These are phyloP conservation scores for Trochalopteron elliotii DNA, from an alignment of 2,113 vertebrate species.

Conservation along the genomic window DNA sequence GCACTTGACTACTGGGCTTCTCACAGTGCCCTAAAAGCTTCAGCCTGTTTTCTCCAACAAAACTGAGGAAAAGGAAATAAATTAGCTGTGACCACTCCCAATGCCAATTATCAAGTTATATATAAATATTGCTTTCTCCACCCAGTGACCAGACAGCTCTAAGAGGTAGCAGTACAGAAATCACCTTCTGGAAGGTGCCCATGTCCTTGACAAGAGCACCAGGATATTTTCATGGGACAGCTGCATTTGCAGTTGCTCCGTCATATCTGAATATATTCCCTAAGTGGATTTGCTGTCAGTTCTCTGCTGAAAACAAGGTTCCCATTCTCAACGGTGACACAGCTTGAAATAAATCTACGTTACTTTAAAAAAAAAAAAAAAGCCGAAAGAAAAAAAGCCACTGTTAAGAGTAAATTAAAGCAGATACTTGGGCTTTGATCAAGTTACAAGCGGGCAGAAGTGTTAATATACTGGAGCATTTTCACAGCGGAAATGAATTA, in stretches of 20 bases:
- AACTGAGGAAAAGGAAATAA: not conserved
- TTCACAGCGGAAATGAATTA: slow-evolving; percentile 73
- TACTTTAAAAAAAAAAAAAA: not conserved
- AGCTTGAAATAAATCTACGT: not conserved
- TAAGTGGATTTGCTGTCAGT: not conserved
- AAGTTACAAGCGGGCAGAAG: slow-evolving; percentile 49
- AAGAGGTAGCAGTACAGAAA: not conserved
- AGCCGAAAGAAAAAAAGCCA: not conserved
- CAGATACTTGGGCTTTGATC: slow-evolving; percentile 48
- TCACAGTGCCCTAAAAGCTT: not conserved
- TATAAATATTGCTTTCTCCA: not conserved
- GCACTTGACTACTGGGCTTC: not conserved
- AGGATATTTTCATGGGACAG: not conserved
- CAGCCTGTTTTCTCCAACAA: not conserved
- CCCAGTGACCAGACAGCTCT: not conserved
- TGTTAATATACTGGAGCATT: slow-evolving; percentile 57
- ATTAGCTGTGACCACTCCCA: not conserved
- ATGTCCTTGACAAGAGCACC: not conserved
- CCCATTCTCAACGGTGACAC: not conserved
- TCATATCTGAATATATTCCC: not conserved
- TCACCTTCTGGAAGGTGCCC: not conserved
- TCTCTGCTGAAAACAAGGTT: not conserved
- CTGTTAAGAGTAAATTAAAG: slow-evolving; percentile 49
- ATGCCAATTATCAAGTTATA: not conserved
- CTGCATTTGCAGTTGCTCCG: not conserved